Base-by-base conservation (phyloP, 2,797 vertebrate genomes). In the Bryconaethiops microstoma region DNA sequence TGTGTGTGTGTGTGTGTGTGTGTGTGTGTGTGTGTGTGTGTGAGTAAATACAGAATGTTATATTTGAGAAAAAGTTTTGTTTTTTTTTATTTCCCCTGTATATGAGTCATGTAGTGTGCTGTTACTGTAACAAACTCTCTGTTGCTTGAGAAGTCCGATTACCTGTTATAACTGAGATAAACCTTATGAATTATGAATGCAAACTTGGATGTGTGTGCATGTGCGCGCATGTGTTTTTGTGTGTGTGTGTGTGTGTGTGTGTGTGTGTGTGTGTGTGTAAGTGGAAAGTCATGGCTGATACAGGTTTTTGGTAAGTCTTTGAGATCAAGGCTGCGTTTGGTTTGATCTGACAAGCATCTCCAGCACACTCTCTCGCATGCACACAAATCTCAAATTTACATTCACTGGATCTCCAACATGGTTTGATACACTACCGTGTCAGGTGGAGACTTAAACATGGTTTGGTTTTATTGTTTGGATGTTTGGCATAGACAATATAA, bases 311-410 rank as follows among this genome's bases (percentile, higher is more conserved):
- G 29, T 90, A 87, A 88, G 91, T 88, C 85, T 86, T 83, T 83
- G 88, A 94, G 93, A 94, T 95, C 93, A 94, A 94, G 91, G 90
- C 90, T 92, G 91, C 92, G 93, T 94, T 93, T 94, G 94, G 93
- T 93, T 93, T 93, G 93, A 79, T 77, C 78, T 81, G 70, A 82
- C 78, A 84, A 62, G n/a, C 74, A 42, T 71, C 74, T 64, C 65
- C 59, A 64, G 42, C 74, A 60, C 45, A 17, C 42, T 76, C 74
- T 76, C 55, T 94, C 89, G 90, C 89, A 89, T 81, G 65, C 91
- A 91, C 91, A 91, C 90, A 91, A 93, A 92, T 94, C 92, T 93
- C 91, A 94, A 91, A 92, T 91, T 93, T 76, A 68, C 92, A 84
- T 94, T 94, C 93, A 93, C 93, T 92, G 93, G 91, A 90, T 88